Base-by-base conservation (phyloP, 30 jellyfish, hydroid and myxozoan species). In the Morbakka virulenta region DNA sequence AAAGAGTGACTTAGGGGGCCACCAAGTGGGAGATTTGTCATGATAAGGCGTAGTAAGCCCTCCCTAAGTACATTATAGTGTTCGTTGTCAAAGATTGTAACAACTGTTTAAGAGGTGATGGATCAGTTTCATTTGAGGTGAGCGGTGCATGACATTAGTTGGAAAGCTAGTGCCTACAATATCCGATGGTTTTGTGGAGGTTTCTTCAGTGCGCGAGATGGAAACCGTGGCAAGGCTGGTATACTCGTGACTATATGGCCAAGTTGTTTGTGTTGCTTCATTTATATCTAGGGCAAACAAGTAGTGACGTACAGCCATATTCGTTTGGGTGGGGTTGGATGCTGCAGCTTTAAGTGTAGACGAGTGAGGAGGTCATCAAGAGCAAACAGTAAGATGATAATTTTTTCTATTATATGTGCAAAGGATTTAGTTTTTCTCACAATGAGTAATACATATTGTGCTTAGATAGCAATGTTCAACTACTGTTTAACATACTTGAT, bases 241-340 rank as follows among this genome's bases (percentile, higher is more conserved):
- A 53, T 85, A 80, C 2, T 27, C 32, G 33, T 80, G 85, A 32
- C 87, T 66, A 20, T 48, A 27, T 28, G 48, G 21, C 49, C 63
- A 22, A 32, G 32, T 32, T 20, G 21, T n/a, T n/a, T n/a, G n/a
- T n/a, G n/a, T n/a, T n/a, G n/a, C n/a, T n/a, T n/a, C n/a, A n/a
- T n/a, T n/a, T 21, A 80, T 31, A 64, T 80, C 84, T 27, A 80
- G 62, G 4, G 86, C 86, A 69, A 31, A 80, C 32, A 80, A 80
- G 47, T 80, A 32, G 13, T 77, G 78, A 22, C 24, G 50, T 27
- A 69, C 22, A 28, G 69, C 76, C 30, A 20, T 28, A 29, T 65
- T 69, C 21, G 69, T n/a, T 67, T 66, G 91, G 32, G 66, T 2
- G 32, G 0, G 0, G 86, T 66, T 11, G 91, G 91, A 31, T 80